A percentile compares a stretch with the other conserved stretches of the same genome.
These are phyloP conservation scores for Cheilosia variabilis DNA, from an alignment of 2,888 invertebrate genomes.

Conservation along the genomic window DNA sequence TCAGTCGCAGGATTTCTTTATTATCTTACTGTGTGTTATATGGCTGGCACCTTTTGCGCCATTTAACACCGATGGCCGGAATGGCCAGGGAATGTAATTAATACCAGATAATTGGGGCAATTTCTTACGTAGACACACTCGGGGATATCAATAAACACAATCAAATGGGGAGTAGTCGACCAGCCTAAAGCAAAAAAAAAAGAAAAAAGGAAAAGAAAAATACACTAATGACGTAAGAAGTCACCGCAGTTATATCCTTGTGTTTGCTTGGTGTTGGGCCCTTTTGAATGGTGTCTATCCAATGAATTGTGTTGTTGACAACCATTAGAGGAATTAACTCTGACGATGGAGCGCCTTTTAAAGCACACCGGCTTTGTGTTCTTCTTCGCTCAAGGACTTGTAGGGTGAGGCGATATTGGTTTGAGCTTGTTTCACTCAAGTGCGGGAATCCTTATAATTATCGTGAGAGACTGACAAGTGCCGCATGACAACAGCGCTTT, in stretches of 20 bases:
- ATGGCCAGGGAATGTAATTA: constrained; percentile 59
- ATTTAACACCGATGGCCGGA: constrained; percentile 34
- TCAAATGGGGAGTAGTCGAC: background rate
- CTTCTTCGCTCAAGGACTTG: constrained; percentile 1
- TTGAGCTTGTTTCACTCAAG: background rate
- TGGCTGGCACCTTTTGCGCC: constrained; percentile 27
- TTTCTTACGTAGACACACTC: constrained; percentile 46
- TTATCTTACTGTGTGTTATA: constrained; percentile 21
- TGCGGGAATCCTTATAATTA: background rate
- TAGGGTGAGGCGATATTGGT: background rate
- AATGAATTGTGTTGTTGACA: constrained; percentile 69
- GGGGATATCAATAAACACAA: constrained; percentile 21
- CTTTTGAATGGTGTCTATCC: constrained; percentile 46
- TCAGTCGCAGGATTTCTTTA: constrained; percentile 60
- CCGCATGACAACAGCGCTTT: background rate
- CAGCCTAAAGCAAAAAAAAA: background rate
- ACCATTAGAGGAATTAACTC: constrained; percentile 66
- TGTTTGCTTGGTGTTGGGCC: constrained; percentile 25
- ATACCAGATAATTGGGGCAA: constrained; percentile 65
- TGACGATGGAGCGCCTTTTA: constrained; percentile 47
- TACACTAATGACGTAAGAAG: constrained; percentile 40
- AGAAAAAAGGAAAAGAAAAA: constrained; percentile 6
- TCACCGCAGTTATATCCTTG: background rate
- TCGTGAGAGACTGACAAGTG: background rate
- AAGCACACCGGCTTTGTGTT: constrained; percentile 8